Evolutionary conservation across 2,797 vertebrate species (phyloP).

Genomic region (Melanotaenia maccullochi): DNA sequence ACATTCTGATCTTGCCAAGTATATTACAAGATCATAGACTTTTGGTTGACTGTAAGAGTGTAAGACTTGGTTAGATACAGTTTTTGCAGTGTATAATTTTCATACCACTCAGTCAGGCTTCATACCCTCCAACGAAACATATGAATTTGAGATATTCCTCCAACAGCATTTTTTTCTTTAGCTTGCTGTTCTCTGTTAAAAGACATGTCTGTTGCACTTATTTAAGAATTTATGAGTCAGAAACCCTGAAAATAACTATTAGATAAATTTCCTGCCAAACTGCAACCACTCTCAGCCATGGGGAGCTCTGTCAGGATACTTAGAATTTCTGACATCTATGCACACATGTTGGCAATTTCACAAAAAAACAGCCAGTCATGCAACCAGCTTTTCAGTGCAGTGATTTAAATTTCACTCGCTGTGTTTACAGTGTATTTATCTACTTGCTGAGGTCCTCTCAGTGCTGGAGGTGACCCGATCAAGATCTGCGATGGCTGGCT

Average conservation of each 20-base stretch:
- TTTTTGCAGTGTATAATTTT: background rate
- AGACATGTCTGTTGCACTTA: background rate
- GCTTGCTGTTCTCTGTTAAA: background rate
- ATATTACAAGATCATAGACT: too few relatives aligned
- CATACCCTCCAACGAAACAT: background rate
- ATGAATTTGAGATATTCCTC: background rate
- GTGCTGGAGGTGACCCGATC: slow-evolving; percentile 70
- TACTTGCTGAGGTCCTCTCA: slow-evolving; percentile 36
- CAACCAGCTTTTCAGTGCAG: slow-evolving; percentile 13
- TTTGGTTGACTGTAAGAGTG: too few relatives aligned
- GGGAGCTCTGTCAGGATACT: background rate
- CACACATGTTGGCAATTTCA: slow-evolving; percentile 14
- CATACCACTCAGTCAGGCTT: background rate
- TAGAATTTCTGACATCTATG: slow-evolving; percentile 3
- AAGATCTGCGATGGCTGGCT: slow-evolving; percentile 53
- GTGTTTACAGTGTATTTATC: slow-evolving; percentile 41
- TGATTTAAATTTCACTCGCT: slow-evolving; percentile 16
- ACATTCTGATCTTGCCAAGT: too few relatives aligned
- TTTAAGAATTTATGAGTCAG: background rate
- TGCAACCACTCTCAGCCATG: background rate
- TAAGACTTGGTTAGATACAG: too few relatives aligned
- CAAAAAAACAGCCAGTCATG: slow-evolving; percentile 18
- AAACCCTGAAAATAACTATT: background rate
- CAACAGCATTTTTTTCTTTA: background rate
- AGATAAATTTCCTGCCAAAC: background rate